A percentile compares a stretch with the other conserved stretches of the same genome.
These are phyloP conservation scores for Parapsyche elsis DNA, from an alignment of 1,140 invertebrate genomes.

Conservation along the genomic window DNA sequence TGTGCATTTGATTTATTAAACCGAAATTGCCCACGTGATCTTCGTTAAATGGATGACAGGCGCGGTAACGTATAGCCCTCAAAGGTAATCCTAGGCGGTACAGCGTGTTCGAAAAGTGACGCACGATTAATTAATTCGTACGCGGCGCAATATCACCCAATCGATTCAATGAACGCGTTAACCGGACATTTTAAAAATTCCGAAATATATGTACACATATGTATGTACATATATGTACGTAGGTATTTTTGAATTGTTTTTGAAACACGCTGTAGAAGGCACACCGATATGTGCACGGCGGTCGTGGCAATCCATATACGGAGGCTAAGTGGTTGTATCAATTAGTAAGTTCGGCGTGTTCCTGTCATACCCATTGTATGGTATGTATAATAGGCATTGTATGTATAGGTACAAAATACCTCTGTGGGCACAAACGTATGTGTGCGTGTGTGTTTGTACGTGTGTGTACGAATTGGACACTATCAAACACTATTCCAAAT, in stretches of 20 bases:
- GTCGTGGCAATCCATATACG: constrained; percentile 11
- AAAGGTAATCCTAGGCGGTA: neutral
- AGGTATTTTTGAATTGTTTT: too few relatives aligned
- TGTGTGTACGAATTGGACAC: neutral
- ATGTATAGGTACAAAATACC: too few relatives aligned
- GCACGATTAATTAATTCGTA: too few relatives aligned
- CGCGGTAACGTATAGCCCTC: constrained; percentile 6
- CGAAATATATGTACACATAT: too few relatives aligned
- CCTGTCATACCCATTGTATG: constrained; percentile 43
- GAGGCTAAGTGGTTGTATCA: constrained; percentile 48
- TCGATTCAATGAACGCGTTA: too few relatives aligned
- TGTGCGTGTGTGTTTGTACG: too few relatives aligned
- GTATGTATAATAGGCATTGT: too few relatives aligned
- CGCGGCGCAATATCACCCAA: too few relatives aligned
- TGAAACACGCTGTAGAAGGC: neutral
- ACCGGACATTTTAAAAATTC: too few relatives aligned
- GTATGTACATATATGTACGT: too few relatives aligned
- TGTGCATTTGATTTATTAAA: constrained; percentile 35
- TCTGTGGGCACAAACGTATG: too few relatives aligned
- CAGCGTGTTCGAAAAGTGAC: neutral
- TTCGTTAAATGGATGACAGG: constrained; percentile 15
- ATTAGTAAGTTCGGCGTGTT: constrained; percentile 54
- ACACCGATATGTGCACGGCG: neutral
- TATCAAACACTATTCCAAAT: constrained; percentile 11
- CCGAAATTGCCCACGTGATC: neutral